phyloP scores from a whole-genome alignment of 92 coral and sea anemone genomes.

The Epizoanthus rinbou region DNA sequence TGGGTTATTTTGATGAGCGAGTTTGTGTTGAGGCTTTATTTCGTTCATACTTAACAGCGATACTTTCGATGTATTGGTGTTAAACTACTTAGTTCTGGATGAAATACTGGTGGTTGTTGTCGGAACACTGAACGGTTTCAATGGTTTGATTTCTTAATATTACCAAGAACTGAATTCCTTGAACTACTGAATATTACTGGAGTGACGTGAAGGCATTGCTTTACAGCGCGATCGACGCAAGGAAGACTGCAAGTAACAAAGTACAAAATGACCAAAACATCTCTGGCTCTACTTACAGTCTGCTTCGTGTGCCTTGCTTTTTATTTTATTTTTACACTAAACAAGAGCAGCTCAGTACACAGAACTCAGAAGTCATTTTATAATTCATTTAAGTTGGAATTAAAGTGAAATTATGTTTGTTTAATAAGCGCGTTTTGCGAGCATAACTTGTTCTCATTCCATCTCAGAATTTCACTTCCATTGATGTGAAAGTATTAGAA shows the following conservation, averaged over 20 bases:
- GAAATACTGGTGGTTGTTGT: slow-evolving; percentile 33
- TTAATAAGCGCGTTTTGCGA: too few relatives aligned
- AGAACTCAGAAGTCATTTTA: too few relatives aligned
- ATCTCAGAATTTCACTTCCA: too few relatives aligned
- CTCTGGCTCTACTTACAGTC: background rate
- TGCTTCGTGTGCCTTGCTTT: background rate
- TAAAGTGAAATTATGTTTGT: too few relatives aligned
- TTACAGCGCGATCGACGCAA: background rate
- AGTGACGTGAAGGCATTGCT: background rate
- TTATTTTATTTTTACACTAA: background rate
- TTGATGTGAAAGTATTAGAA: too few relatives aligned
- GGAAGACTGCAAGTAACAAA: background rate
- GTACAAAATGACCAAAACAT: background rate
- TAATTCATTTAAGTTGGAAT: too few relatives aligned
- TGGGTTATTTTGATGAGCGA: too few relatives aligned
- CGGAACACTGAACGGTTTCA: background rate
- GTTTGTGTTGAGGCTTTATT: too few relatives aligned
- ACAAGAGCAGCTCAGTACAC: too few relatives aligned
- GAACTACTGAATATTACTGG: background rate
- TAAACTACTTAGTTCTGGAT: slow-evolving; percentile 30
- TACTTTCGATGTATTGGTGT: background rate
- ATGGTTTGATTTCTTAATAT: background rate
- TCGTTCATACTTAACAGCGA: too few relatives aligned
- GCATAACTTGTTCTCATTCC: too few relatives aligned
- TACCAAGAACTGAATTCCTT: background rate